These are phyloP conservation scores for Poeciliopsis retropinna DNA, from an alignment of 2,113 vertebrate species.

Conservation along the genomic window DNA sequence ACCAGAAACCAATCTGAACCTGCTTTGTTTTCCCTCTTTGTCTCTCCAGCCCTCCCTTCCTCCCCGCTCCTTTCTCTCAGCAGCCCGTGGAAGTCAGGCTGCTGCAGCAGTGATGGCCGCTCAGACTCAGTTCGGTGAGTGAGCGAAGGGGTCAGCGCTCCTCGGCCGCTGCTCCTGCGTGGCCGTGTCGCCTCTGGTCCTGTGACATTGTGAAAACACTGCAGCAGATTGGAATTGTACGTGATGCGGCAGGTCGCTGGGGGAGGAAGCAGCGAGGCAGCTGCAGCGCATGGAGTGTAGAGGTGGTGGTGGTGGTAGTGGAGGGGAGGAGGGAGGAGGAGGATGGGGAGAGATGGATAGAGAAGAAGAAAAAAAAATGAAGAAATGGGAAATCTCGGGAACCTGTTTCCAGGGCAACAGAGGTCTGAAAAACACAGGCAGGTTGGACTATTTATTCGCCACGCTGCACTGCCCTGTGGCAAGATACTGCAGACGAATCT, in stretches of 20 bases:
- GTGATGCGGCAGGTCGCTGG: constrained; percentile 77
- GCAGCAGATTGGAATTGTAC: constrained; percentile 71
- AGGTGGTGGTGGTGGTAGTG: constrained; percentile 25
- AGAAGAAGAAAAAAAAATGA: constrained; percentile 67
- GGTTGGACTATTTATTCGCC: constrained; percentile 72
- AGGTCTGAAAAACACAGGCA: constrained; percentile 79
- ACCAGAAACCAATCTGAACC: neutral
- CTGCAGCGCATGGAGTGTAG: constrained; percentile 48
- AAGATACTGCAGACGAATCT: constrained; percentile 72
- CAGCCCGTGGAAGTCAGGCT: constrained; percentile 52
- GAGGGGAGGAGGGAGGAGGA: neutral
- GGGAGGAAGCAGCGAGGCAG: constrained; percentile 58
- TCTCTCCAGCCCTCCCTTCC: constrained; percentile 27
- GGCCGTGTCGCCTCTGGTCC: constrained; percentile 39
- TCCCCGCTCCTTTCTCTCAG: neutral
- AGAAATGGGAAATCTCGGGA: constrained; percentile 80
- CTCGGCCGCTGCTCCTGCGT: constrained; percentile 5
- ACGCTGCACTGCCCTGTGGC: constrained; percentile 75
- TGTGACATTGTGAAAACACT: constrained; percentile 82
- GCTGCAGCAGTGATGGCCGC: constrained; percentile 30
- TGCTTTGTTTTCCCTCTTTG: constrained; percentile 37
- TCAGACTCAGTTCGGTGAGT: constrained; percentile 29
- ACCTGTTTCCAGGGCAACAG: constrained; percentile 86
- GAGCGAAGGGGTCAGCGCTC: constrained; percentile 38
- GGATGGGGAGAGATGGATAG: constrained; percentile 72